Percentiles rank a stretch among this genome's conserved stretches.
Conservation (phyloP, 2,113 vertebrate species). For the Saguinus midas region DNA sequence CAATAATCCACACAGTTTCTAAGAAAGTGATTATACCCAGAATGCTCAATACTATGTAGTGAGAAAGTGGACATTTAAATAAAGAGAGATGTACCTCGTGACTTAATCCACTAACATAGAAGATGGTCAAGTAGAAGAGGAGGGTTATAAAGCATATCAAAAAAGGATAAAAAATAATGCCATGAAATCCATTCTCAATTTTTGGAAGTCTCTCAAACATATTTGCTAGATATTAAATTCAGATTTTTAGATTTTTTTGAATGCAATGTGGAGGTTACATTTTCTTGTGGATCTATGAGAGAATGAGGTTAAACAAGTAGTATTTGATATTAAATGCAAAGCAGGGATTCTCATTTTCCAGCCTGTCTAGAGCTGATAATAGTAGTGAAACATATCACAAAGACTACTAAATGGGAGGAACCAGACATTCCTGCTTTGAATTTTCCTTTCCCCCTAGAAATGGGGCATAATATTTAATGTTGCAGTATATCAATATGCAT, state of each 20-base stretch:
- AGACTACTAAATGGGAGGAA: neutral
- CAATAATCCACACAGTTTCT: neutral
- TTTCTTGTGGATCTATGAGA: neutral
- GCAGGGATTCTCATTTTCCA: neutral
- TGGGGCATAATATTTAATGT: neutral
- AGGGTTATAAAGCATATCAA: neutral
- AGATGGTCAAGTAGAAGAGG: neutral
- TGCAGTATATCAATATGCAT: neutral
- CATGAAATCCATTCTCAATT: neutral
- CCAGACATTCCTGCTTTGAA: neutral
- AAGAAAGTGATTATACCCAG: neutral
- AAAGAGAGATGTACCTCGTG: neutral
- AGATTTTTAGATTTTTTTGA: neutral
- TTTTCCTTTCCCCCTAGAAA: neutral
- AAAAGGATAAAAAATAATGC: fast-evolving
- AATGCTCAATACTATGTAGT: neutral
- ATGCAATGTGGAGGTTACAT: neutral
- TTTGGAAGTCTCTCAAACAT: neutral
- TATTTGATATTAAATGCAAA: slow-evolving; percentile 28
- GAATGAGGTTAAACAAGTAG: neutral
- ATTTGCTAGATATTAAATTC: neutral
- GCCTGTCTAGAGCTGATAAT: neutral
- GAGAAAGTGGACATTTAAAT: slow-evolving; percentile 43
- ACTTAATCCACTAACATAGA: neutral
- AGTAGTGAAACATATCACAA: neutral